A percentile compares a stretch with the other conserved stretches of the same genome.
These are phyloP conservation scores for Myotis davidii DNA, from an alignment of 2,113 vertebrate genomes.

Conservation along the genomic window DNA sequence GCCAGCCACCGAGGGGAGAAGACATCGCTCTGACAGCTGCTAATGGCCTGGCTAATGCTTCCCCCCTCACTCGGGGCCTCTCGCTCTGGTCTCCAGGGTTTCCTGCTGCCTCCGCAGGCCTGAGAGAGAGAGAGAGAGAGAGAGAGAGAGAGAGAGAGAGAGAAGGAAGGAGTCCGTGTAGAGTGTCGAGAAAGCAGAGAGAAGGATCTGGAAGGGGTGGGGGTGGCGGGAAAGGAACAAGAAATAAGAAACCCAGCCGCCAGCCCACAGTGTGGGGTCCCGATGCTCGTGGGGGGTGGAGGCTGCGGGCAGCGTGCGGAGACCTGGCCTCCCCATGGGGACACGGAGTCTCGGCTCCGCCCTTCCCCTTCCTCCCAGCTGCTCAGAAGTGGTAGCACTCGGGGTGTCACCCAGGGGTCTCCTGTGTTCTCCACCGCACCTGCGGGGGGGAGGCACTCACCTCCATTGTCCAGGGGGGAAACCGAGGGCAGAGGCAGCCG, in stretches of 20 bases:
- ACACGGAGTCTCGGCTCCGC: background rate
- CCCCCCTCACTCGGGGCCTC: background rate
- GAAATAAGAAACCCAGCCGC: background rate
- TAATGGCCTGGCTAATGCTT: background rate
- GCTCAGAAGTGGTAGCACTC: background rate
- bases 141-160: background rate
- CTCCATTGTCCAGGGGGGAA: background rate
- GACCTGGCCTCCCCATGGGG: background rate
- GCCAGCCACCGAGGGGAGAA: background rate
- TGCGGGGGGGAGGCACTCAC: fast-evolving
- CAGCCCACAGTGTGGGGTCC: background rate
- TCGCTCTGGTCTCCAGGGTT: conserved; percentile 21
- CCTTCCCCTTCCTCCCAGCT: background rate
- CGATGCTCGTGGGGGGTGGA: background rate
- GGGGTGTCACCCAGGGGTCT: background rate
- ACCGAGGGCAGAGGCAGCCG: background rate
- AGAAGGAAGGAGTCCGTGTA: background rate
- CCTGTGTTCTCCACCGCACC: fast-evolving
- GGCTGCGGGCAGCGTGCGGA: background rate
- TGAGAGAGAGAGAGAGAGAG: background rate
- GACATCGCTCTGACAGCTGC: background rate
- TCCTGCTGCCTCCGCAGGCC: background rate
- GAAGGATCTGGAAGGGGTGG: background rate
- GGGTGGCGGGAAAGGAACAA: background rate
- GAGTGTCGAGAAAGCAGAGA: background rate